Evolutionary conservation across 2,113 vertebrate genomes (phyloP), one percentile per base, ranked within the genome.

Genomic region (Zingel zingel): DNA sequence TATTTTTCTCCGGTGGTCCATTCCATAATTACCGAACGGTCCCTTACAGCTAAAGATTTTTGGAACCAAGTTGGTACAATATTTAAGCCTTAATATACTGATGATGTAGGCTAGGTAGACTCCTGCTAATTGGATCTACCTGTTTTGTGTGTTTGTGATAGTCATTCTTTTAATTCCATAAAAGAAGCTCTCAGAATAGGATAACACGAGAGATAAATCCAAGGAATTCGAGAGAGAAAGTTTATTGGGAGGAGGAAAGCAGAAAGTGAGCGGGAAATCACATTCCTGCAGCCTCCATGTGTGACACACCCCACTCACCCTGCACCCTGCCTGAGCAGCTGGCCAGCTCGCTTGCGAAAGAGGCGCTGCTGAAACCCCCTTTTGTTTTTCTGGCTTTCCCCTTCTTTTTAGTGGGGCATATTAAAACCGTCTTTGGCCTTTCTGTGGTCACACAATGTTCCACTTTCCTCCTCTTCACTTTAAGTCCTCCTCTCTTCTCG

Each of bases 391-490:
- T 93, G 93, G 87, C 89, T 79, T 94, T 94, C 79, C 86, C 91
- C 91, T 92, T 83, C 73, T 85, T 88, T 94, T 91, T 91, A 94
- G 88, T 91, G 91, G 87, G 83, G 72, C 74, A 88, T 84, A 92
- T 93, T 94, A 91, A 94, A 95, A 89, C 83, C 59, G 72, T 90
- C 86, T 83, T 87, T 67, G 91, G 94, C 85, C 88, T 89, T 88
- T 88, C 86, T 95, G 94, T 88, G 95, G 95, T 95, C 88, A 93
- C 94, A 93, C 81, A 89, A 90, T 90, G 93, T 95, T 95, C 86
- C 93, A 94, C 92, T 94, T 94, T 93, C 87, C 84, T 91, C 77
- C 83, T 87, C 83, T 90, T 84, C 56, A 63, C 81, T 86, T 71
- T 54, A 1, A 67, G 69, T 86, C 89, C 65, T 77, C 21, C 58